A percentile compares a stretch with the other conserved stretches of the same genome.
phyloP scores from a whole-genome alignment of 2,113 vertebrate genomes.

The Notothenia coriiceps region DNA sequence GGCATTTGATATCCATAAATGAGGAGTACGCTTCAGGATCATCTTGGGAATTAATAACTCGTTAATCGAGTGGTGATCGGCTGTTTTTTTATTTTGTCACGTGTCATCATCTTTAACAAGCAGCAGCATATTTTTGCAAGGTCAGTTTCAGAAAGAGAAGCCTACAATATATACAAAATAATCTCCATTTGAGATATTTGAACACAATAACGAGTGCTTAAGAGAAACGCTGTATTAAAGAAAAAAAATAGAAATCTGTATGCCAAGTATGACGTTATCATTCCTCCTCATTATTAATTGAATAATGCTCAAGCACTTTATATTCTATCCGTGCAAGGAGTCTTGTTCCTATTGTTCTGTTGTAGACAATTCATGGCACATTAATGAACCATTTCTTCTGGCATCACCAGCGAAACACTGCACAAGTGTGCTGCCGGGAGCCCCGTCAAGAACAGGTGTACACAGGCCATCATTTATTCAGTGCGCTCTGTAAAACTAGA shows the following conservation, averaged over 20 bases:
- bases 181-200: neutral
- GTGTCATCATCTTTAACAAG: constrained; percentile 5
- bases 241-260: too few species aligned
- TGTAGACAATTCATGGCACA: constrained; percentile 72
- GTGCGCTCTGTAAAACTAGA: constrained; percentile 69
- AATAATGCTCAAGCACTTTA: constrained; percentile 64
- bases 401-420: constrained; percentile 50
- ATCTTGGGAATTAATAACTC: neutral
- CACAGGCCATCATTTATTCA: constrained; percentile 79
- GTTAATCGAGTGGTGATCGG: neutral
- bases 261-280: constrained; percentile 19
- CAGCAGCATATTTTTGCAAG: neutral
- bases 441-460: constrained; percentile 76
- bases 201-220: neutral
- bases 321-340: constrained; percentile 63
- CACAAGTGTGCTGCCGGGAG: constrained; percentile 46
- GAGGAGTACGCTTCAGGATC: neutral
- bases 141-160: neutral
- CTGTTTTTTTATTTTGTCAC: constrained; percentile 4
- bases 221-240: too few species aligned
- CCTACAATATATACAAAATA: neutral
- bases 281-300: constrained; percentile 69
- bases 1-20: neutral
- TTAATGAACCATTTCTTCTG: constrained; percentile 70
- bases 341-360: constrained; percentile 71